A percentile compares a stretch with the other conserved stretches of the same genome.
These are phyloP conservation scores for Holotrichia oblita DNA, from an alignment of 1,140 invertebrate species.

Conservation along the genomic window DNA sequence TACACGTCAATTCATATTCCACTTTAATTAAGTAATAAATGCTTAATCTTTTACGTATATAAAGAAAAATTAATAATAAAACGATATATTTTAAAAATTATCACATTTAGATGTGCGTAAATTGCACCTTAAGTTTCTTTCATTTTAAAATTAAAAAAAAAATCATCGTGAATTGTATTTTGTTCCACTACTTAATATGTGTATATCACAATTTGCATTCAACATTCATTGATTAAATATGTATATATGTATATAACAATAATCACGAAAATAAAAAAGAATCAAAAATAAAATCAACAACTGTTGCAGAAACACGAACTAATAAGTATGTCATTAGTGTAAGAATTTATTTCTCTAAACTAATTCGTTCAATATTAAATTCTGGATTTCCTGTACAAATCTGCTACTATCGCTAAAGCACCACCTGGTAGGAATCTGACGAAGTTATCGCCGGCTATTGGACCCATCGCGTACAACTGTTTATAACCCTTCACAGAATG, in stretches of 20 bases:
- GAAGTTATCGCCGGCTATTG: slow-evolving; percentile 90
- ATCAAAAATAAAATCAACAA: neutral
- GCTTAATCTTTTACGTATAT: neutral
- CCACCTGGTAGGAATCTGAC: slow-evolving; percentile 86
- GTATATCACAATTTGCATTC: slow-evolving; percentile 10
- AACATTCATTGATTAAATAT: neutral
- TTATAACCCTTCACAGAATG: slow-evolving; percentile 77
- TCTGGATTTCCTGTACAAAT: slow-evolving; percentile 54
- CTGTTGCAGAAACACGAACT: neutral
- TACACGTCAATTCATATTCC: too few relatives aligned
- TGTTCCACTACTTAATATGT: neutral
- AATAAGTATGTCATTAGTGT: neutral
- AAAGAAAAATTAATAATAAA: neutral
- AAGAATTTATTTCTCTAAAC: slow-evolving; percentile 19
- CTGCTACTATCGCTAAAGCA: slow-evolving; percentile 67
- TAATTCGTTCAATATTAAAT: slow-evolving; percentile 18
- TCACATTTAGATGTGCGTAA: slow-evolving; percentile 9
- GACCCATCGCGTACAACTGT: slow-evolving; percentile 86
- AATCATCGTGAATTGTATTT: neutral
- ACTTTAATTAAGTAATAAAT: too few relatives aligned
- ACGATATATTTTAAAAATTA: neutral
- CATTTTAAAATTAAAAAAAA: neutral
- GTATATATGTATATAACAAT: neutral
- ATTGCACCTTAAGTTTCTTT: neutral
- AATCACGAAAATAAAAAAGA: too few relatives aligned